Evolutionary conservation across 2,113 vertebrate genomes (phyloP).

Genomic region (Paralichthys olivaceus): DNA sequence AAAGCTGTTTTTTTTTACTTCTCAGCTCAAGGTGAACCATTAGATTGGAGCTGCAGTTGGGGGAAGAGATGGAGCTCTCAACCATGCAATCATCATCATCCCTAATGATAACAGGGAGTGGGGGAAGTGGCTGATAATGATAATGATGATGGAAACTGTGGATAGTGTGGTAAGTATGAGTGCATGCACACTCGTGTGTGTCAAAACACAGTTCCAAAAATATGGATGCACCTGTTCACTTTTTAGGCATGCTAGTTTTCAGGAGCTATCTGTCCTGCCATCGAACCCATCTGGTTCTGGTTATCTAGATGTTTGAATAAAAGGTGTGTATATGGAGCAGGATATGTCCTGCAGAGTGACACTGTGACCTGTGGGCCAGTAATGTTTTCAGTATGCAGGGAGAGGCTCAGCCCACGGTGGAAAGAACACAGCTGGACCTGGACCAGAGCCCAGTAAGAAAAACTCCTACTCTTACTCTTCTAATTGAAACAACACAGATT

Average conservation of each 20-base stretch:
- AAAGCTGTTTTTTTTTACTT: constrained; percentile 19
- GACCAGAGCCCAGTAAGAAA: constrained; percentile 69
- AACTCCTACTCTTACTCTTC: constrained; percentile 67
- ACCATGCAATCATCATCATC: constrained; percentile 74
- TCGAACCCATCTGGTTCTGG: constrained; percentile 55
- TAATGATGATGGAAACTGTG: constrained; percentile 67
- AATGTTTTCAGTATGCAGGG: constrained; percentile 80
- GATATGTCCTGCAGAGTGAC: constrained; percentile 58
- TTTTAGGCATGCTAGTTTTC: neutral
- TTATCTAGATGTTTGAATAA: constrained; percentile 53
- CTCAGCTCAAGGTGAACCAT: constrained; percentile 61
- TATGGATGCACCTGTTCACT: neutral
- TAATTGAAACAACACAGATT: constrained; percentile 74
- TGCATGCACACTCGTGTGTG: constrained; percentile 10
- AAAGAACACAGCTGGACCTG: constrained; percentile 77
- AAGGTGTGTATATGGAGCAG: constrained; percentile 43
- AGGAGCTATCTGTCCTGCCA: neutral
- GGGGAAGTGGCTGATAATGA: constrained; percentile 65
- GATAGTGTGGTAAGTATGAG: constrained; percentile 29
- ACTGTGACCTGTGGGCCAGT: constrained; percentile 73
- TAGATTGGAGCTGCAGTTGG: constrained; percentile 22
- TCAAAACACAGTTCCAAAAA: constrained; percentile 29
- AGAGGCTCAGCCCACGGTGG: constrained; percentile 69
- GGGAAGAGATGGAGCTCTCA: constrained; percentile 45
- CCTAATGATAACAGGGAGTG: constrained; percentile 65